These are phyloP conservation scores for Anolis sagrei DNA, from an alignment of 2,113 vertebrate genomes.

Conservation along the genomic window DNA sequence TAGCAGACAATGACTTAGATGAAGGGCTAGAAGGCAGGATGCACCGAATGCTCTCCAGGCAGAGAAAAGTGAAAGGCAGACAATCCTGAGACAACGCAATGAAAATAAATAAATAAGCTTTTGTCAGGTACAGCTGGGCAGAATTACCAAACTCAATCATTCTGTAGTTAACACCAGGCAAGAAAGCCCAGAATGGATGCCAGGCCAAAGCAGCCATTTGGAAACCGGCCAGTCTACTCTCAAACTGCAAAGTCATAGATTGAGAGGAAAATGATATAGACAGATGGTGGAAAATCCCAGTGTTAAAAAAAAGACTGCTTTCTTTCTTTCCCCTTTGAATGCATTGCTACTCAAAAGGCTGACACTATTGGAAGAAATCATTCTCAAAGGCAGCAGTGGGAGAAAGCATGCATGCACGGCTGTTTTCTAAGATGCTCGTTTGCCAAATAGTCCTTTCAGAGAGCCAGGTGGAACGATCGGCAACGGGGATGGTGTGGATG, in stretches of 20 bases:
- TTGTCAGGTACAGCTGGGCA: neutral
- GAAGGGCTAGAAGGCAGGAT: too few relatives aligned
- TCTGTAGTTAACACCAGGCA: neutral
- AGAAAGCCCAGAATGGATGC: neutral
- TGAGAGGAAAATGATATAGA: neutral
- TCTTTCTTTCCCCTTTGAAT: neutral
- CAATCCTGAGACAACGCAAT: neutral
- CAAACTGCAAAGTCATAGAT: neutral
- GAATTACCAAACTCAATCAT: neutral
- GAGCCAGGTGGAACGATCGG: rapidly evolving
- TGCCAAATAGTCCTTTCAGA: too few relatives aligned
- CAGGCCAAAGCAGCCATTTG: neutral
- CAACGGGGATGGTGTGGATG: rapidly evolving
- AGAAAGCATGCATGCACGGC: neutral
- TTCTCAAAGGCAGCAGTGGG: neutral
- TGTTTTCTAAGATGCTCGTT: rapidly evolving
- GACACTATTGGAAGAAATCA: neutral
- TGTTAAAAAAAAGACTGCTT: neutral
- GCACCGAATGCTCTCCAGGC: neutral
- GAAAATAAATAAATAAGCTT: neutral
- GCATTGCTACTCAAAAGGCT: neutral
- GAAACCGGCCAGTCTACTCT: neutral
- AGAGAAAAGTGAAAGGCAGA: too few relatives aligned
- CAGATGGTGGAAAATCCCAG: neutral
- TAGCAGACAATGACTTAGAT: too few relatives aligned